These are phyloP conservation scores for Epicampocera succincta DNA, from an alignment of 2,888 invertebrate species.

Conservation along the genomic window DNA sequence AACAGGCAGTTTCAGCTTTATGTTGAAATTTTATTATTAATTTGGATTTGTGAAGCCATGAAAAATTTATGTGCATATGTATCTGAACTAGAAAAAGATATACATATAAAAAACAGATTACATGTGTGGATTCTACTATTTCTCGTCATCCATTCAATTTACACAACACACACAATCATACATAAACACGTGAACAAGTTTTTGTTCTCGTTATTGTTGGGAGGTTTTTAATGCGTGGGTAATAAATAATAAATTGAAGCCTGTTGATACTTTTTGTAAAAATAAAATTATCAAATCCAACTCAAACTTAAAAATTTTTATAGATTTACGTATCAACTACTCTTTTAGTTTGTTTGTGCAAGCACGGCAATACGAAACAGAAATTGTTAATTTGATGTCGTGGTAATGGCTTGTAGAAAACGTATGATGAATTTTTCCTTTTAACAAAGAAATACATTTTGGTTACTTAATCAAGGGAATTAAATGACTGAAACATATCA, in stretches of 20 bases:
- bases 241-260: neutral
- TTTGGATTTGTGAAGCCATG: constrained; percentile 16
- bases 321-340: neutral
- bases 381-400: constrained; percentile 41
- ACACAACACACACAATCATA: constrained; percentile 8
- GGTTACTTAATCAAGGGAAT: constrained; percentile 12
- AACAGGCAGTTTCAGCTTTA: too few relatives aligned
- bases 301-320: neutral
- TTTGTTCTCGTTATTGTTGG: neutral
- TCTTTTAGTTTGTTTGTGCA: constrained; percentile 3
- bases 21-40: neutral
- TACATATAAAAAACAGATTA: too few relatives aligned
- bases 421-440: constrained; percentile 17
- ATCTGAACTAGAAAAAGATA: too few relatives aligned
- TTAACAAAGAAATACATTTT: constrained; percentile 13
- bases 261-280: neutral
- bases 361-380: constrained; percentile 13
- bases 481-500: neutral
- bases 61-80: too few relatives aligned
- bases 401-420: constrained; percentile 21
- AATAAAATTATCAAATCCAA: neutral
- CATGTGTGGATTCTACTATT: constrained; percentile 27
- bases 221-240: neutral
- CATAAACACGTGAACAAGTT: constrained; percentile 55
- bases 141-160: constrained; percentile 28